Evolutionary conservation across 2,113 vertebrate genomes (phyloP), one percentile per base, ranked within the genome.

Genomic region (Sinocyclocheilus anshuiensis): DNA sequence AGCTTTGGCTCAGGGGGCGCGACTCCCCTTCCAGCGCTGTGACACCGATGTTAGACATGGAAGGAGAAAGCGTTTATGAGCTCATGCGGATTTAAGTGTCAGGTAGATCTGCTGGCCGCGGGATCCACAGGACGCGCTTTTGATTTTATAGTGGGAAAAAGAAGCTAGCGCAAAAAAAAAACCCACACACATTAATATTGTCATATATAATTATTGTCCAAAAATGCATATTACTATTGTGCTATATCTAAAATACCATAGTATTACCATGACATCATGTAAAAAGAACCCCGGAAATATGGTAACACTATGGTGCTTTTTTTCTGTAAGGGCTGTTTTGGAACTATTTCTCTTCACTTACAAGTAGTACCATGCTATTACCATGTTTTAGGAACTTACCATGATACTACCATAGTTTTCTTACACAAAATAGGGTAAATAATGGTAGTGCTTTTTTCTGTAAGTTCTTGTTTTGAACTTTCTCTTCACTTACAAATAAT

Each of bases 1-100:
- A 84, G 90, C 90, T 93, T 92, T 90, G 50, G 61, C 89, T 90
- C 74, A n/a, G 89, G 45, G 84, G 90, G 87, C 88, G 84, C 69
- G 69, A 89, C 89, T 93, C 88, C 72, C 26, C 88, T 81, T 89
- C 42, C 57, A 82, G 83, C 81, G 86, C 75, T 50, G 20, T 81
- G 90, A 90, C 87, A 88, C 55, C 87, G 63, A 15, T 59, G 77
- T 83, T 76, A 85, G 42, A 76, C 24, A 65, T 42, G 78, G 50
- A 81, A 16, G 59, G 50, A 59, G 50, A 50, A 61, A 48, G 36
- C 36, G 78, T 77, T 50, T 81, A 42, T 84, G 29, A 36, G 57
- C 48, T 71, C 29, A 39, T 3, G 1, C 16, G 36, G 33, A 82
- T 82, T 69, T 77, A 59, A 61, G 20, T 26, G 63, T 48, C 67